A percentile compares a stretch with the other conserved stretches of the same genome.
Conservation (phyloP, 2,888 invertebrate species). For the Hypena proboscidalis region DNA sequence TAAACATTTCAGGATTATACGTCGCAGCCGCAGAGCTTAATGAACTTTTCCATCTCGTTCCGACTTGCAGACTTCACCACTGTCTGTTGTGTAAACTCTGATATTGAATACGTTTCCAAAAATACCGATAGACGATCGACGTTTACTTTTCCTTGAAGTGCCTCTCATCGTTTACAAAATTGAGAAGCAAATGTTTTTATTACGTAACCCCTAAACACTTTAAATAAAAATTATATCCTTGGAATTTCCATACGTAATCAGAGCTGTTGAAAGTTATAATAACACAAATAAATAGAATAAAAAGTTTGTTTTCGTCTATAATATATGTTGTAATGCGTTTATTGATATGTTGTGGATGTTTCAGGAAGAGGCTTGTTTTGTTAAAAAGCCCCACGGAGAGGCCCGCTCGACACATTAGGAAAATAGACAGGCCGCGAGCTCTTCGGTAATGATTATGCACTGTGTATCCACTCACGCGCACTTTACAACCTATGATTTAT, state of each 20-base stretch:
- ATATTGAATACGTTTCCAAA: slow-evolving; percentile 10
- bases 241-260: slow-evolving; percentile 50
- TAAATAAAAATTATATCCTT: slow-evolving; percentile 38
- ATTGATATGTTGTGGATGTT: slow-evolving; percentile 71
- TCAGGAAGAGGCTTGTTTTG: slow-evolving; percentile 70
- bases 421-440: slow-evolving; percentile 71
- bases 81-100: slow-evolving; percentile 24
- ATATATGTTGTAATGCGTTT: slow-evolving; percentile 53
- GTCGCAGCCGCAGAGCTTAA: slow-evolving; percentile 56
- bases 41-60: slow-evolving; percentile 50
- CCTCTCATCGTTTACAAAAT: slow-evolving; percentile 39
- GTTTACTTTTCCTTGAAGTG: slow-evolving; percentile 31
- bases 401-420: slow-evolving; percentile 67
- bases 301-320: slow-evolving; percentile 56
- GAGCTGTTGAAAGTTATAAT: slow-evolving; percentile 49
- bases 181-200: slow-evolving; percentile 30
- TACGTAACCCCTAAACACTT: slow-evolving; percentile 29
- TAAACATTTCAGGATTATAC: slow-evolving; percentile 76
- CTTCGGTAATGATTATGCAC: slow-evolving; percentile 54
- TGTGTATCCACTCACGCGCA: slow-evolving; percentile 27
- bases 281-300: slow-evolving; percentile 60
- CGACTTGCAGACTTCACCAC: slow-evolving; percentile 35
- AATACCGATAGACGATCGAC: slow-evolving; percentile 17
- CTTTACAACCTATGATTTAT: slow-evolving; percentile 31
- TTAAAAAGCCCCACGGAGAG: slow-evolving; percentile 65